Percentiles rank a stretch among this genome's conserved stretches.
phyloP scores from a whole-genome alignment of 1,140 invertebrate species.

The Chrysoperla carnea region DNA sequence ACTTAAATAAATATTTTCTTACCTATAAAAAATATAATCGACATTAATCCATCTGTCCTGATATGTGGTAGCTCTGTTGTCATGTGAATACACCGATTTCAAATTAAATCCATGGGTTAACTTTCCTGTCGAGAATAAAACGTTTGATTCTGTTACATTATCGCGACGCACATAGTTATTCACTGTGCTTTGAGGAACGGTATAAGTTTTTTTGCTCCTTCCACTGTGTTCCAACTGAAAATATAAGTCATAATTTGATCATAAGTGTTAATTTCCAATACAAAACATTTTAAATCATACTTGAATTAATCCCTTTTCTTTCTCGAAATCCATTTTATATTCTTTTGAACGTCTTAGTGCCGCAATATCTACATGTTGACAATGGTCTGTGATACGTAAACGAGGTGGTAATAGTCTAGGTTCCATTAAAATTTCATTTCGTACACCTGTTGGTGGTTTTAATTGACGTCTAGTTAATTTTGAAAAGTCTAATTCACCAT shows the following conservation, averaged over 20 bases:
- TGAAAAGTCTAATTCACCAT: conserved; percentile 41
- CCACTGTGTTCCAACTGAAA: not conserved
- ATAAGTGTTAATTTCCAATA: no score
- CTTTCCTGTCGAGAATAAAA: conserved; percentile 24
- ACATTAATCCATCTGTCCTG: conserved; percentile 63
- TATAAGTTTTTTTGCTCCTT: no score
- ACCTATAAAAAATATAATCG: conserved; percentile 65
- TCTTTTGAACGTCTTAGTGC: conserved; percentile 15
- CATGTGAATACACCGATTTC: conserved; percentile 32
- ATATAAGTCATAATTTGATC: no score
- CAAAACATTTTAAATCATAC: not conserved
- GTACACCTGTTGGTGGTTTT: conserved; percentile 6
- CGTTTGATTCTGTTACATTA: conserved; percentile 3
- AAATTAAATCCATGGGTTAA: conserved; percentile 35
- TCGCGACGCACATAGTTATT: conserved; percentile 4
- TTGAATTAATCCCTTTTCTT: conserved; percentile 11
- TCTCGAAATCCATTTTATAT: conserved; percentile 6
- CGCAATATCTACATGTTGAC: conserved; percentile 39
- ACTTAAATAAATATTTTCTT: conserved; percentile 4
- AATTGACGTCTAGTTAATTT: conserved; percentile 22
- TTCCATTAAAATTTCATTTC: conserved; percentile 3
- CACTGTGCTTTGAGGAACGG: no score
- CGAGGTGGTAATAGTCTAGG: conserved; percentile 28
- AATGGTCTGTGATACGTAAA: conserved; percentile 41
- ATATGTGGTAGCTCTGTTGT: conserved; percentile 44